A percentile compares a stretch with the other conserved stretches of the same genome.
These are phyloP conservation scores for Phyllotreta cruciferae DNA, from an alignment of 2,888 invertebrate species.

Conservation along the genomic window DNA sequence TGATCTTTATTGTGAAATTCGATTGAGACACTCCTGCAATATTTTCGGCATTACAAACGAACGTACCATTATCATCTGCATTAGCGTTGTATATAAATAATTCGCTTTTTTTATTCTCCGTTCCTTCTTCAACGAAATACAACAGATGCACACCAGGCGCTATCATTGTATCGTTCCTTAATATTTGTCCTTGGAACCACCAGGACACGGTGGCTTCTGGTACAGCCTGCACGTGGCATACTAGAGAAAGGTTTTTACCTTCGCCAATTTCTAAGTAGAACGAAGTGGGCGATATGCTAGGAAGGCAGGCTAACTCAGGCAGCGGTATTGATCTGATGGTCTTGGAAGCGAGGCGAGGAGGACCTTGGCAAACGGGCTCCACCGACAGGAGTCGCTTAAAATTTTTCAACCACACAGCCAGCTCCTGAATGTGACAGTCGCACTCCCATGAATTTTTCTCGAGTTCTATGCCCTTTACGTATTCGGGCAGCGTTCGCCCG, in stretches of 20 bases:
- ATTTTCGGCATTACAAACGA: conserved; percentile 85
- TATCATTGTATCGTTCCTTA: conserved; percentile 77
- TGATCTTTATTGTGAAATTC: conserved; percentile 81
- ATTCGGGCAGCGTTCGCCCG: conserved; percentile 74
- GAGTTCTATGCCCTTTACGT: conserved; percentile 74
- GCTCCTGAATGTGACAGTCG: conserved; percentile 81
- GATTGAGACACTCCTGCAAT: conserved; percentile 79
- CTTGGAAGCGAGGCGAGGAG: conserved; percentile 71
- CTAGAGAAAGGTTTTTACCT: conserved; percentile 81
- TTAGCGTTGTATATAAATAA: conserved; percentile 80
- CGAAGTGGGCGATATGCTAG: conserved; percentile 78
- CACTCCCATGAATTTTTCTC: conserved; percentile 90
- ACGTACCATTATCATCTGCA: conserved; percentile 83
- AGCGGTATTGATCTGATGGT: conserved; percentile 70
- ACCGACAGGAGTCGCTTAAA: conserved; percentile 79
- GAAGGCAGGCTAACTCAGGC: conserved; percentile 81
- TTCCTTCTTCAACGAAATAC: conserved; percentile 75
- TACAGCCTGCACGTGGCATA: conserved; percentile 80
- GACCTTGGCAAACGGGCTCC: conserved; percentile 80
- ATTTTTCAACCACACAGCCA: conserved; percentile 79
- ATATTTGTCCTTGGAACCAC: conserved; percentile 82
- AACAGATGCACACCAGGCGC: conserved; percentile 72
- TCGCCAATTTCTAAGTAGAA: conserved; percentile 79
- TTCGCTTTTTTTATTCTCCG: conserved; percentile 78
- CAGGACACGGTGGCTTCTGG: conserved; percentile 84